phyloP scores from a whole-genome alignment of 2,797 vertebrate genomes.

The Lemur catta region DNA sequence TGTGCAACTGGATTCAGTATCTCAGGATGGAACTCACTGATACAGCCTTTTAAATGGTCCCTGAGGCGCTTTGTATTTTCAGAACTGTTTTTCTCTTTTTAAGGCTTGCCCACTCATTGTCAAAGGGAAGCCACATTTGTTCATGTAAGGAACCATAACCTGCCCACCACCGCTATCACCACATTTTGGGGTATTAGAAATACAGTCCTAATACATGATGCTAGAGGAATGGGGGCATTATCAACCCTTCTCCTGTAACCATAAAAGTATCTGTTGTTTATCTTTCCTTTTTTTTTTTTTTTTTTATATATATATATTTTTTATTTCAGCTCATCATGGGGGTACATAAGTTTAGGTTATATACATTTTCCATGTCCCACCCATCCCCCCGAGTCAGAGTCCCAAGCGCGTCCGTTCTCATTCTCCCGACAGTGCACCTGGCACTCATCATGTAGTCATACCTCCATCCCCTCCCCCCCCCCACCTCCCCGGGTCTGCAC shows the following conservation, averaged over 20 bases:
- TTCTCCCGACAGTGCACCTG: too few relatives aligned
- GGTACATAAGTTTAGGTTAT: too few relatives aligned
- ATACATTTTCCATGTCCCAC: too few relatives aligned
- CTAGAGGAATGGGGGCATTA: background rate
- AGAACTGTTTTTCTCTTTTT: background rate
- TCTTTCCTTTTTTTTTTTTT: too few relatives aligned
- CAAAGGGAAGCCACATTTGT: background rate
- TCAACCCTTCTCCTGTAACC: slow-evolving; percentile 4
- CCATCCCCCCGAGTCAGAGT: too few relatives aligned
- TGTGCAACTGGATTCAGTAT: slow-evolving; percentile 27
- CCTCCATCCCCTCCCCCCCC: too few relatives aligned
- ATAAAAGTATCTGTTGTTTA: slow-evolving; percentile 23
- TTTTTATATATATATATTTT: too few relatives aligned
- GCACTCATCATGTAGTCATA: too few relatives aligned
- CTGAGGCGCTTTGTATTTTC: background rate
- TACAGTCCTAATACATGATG: slow-evolving; percentile 1
- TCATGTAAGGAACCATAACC: background rate
- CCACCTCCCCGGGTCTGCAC: too few relatives aligned
- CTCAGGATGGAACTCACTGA: background rate
- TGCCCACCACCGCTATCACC: background rate
- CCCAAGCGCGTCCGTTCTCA: too few relatives aligned
- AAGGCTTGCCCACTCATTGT: slow-evolving; percentile 8
- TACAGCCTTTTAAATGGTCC: background rate
- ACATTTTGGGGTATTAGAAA: background rate
- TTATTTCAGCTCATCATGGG: too few relatives aligned